Evolutionary conservation across 2,888 invertebrate species (phyloP).

Genomic region (Mythimna impura): DNA sequence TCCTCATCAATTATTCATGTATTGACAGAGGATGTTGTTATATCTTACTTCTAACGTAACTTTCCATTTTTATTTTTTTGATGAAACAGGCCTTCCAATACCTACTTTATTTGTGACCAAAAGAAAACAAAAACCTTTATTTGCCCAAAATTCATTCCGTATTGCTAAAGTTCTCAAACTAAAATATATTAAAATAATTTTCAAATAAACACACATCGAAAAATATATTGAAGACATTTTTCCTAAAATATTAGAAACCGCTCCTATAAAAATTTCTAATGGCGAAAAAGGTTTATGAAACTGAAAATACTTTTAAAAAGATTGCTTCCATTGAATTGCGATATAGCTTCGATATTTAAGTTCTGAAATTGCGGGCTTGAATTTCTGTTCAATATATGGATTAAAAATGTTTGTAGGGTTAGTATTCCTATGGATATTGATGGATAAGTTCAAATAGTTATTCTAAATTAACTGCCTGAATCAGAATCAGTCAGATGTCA

Average conservation of each 20-base stretch:
- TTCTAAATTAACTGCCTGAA: background rate
- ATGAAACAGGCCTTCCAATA: too few relatives aligned
- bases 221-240: constrained; percentile 29
- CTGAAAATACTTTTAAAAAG: constrained; percentile 44
- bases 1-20: background rate
- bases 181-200: background rate
- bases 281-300: constrained; percentile 32
- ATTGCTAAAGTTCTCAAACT: background rate
- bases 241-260: constrained; percentile 26
- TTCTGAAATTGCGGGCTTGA: background rate
- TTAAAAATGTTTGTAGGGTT: background rate
- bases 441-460: background rate
- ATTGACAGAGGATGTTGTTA: too few relatives aligned
- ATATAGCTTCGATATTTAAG: constrained; percentile 10
- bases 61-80: too few relatives aligned
- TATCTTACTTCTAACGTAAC: too few relatives aligned
- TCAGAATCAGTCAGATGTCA: background rate
- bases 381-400: constrained; percentile 10
- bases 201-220: constrained; percentile 5
- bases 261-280: constrained; percentile 35
- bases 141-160: background rate
- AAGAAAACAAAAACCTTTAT: background rate
- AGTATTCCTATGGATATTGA: too few relatives aligned
- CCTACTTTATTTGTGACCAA: too few relatives aligned
- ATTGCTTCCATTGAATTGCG: constrained; percentile 35